Evolutionary conservation across 2,888 invertebrate species (phyloP).

Genomic region (Coelinius sp.): DNA sequence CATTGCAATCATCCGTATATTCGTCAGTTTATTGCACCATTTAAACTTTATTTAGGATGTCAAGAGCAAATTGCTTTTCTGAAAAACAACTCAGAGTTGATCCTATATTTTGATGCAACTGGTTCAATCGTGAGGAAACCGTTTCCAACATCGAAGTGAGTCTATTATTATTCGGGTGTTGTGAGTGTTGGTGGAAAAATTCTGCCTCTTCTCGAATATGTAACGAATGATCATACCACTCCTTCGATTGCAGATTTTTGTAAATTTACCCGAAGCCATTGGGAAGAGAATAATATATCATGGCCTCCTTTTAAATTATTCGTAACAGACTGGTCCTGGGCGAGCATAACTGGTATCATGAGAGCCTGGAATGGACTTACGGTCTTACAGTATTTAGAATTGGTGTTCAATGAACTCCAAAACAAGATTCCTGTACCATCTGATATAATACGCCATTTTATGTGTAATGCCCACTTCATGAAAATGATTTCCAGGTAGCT

Average conservation of each 20-base stretch:
- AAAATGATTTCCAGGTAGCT: slow-evolving; percentile 8
- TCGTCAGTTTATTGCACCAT: slow-evolving; percentile 29
- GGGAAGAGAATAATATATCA: slow-evolving; percentile 20
- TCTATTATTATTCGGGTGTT: slow-evolving; percentile 35
- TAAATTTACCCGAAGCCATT: slow-evolving; percentile 6
- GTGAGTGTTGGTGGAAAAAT: slow-evolving; percentile 11
- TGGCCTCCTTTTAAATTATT: slow-evolving; percentile 35
- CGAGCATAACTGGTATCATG: slow-evolving; percentile 21
- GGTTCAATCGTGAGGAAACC: slow-evolving; percentile 29
- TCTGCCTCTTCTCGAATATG: slow-evolving; percentile 27
- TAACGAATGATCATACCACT: slow-evolving; percentile 32
- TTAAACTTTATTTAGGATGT: slow-evolving; percentile 34
- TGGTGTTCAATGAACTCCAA: neutral
- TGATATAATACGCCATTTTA: neutral
- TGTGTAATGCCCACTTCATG: neutral
- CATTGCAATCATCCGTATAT: slow-evolving; percentile 1
- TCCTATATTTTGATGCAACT: slow-evolving; percentile 31
- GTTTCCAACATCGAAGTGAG: slow-evolving; percentile 12
- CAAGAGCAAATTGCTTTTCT: slow-evolving; percentile 28
- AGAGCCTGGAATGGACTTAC: slow-evolving; percentile 23
- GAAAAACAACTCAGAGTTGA: slow-evolving; percentile 12
- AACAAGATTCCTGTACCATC: neutral
- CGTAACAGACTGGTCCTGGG: slow-evolving; percentile 36
- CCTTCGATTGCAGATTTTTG: slow-evolving; percentile 17
- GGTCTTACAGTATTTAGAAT: slow-evolving; percentile 14